Evolutionary conservation across 2,797 vertebrate genomes (phyloP).

Genomic region (Hoplostethus atlanticus): DNA sequence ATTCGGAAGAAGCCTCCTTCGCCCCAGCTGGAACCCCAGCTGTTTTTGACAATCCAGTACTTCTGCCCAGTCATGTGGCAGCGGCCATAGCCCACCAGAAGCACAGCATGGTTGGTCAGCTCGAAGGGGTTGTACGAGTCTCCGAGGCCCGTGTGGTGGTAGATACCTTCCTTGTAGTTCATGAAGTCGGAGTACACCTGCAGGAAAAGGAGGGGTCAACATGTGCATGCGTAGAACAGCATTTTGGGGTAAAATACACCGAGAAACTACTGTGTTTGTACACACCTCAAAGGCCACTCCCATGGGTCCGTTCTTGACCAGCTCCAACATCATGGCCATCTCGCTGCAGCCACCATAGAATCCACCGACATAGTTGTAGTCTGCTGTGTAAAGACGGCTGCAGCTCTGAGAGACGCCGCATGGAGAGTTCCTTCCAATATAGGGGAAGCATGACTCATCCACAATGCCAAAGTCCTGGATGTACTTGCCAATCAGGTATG

Average conservation of each 20-base stretch:
- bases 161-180: slow-evolving; percentile 90
- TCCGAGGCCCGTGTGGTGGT: slow-evolving; percentile 91
- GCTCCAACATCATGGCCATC: slow-evolving; percentile 91
- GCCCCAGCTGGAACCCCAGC: slow-evolving; percentile 93
- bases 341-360: slow-evolving; percentile 98
- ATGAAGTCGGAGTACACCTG: slow-evolving; percentile 94
- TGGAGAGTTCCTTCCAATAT: slow-evolving; percentile 82
- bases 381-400: slow-evolving; percentile 84
- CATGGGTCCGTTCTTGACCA: slow-evolving; percentile 91
- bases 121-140: slow-evolving; percentile 93
- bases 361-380: slow-evolving; percentile 94
- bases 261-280: slow-evolving; percentile 20
- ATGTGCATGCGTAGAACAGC: background rate
- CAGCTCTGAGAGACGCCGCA: slow-evolving; percentile 85
- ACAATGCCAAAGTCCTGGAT: slow-evolving; percentile 94
- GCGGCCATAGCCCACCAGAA: slow-evolving; percentile 93
- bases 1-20: slow-evolving; percentile 95
- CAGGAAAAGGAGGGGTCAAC: slow-evolving; percentile 22
- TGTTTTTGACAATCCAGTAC: slow-evolving; percentile 97
- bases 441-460: slow-evolving; percentile 93
- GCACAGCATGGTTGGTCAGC: slow-evolving; percentile 95
- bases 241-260: background rate
- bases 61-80: slow-evolving; percentile 86
- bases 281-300: slow-evolving; percentile 90
- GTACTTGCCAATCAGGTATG: slow-evolving; percentile 95